phyloP scores from a whole-genome alignment of 1,140 invertebrate genomes.

The Euwallacea fornicatus region DNA sequence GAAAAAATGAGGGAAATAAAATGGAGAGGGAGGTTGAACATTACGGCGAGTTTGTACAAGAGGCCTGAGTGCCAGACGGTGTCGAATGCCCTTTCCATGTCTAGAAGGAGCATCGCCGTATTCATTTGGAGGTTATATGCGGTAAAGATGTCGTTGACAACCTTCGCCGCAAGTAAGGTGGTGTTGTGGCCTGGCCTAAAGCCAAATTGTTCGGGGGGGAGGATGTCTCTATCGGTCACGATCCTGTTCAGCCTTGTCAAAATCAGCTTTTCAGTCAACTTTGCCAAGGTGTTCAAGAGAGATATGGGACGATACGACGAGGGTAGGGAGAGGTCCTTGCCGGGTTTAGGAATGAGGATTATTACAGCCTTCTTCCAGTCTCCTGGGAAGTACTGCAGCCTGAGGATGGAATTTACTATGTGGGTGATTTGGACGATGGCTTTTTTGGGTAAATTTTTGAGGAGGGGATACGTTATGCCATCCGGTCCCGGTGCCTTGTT shows the following conservation, averaged over 20 bases:
- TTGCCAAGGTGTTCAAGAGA: constrained; percentile 44
- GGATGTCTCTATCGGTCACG: background rate
- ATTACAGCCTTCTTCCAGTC: constrained; percentile 52
- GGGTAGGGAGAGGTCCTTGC: constrained; percentile 39
- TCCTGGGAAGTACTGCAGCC: constrained; percentile 40
- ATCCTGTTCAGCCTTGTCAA: background rate
- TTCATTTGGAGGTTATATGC: background rate
- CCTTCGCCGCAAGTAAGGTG: constrained; percentile 40
- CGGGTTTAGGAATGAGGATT: too few species aligned
- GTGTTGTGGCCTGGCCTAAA: constrained; percentile 17
- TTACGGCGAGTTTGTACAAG: constrained; percentile 43
- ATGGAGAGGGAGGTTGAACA: constrained; percentile 17
- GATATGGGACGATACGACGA: constrained; percentile 49
- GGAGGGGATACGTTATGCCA: constrained; percentile 35
- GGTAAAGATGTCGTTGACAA: constrained; percentile 24
- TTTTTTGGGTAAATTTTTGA: too few species aligned
- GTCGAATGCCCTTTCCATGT: constrained; percentile 51
- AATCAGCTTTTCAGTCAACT: constrained; percentile 49
- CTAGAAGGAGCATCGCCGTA: constrained; percentile 41
- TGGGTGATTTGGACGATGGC: constrained; percentile 38
- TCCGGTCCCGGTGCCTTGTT: constrained; percentile 48
- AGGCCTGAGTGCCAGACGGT: constrained; percentile 47
- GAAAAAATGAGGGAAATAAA: constrained; percentile 40
- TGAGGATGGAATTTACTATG: constrained; percentile 45
- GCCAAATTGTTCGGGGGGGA: constrained; percentile 47